These are phyloP conservation scores for Lepidocyrtinus sp. DNA, from an alignment of 2,888 invertebrate genomes.

Conservation along the genomic window DNA sequence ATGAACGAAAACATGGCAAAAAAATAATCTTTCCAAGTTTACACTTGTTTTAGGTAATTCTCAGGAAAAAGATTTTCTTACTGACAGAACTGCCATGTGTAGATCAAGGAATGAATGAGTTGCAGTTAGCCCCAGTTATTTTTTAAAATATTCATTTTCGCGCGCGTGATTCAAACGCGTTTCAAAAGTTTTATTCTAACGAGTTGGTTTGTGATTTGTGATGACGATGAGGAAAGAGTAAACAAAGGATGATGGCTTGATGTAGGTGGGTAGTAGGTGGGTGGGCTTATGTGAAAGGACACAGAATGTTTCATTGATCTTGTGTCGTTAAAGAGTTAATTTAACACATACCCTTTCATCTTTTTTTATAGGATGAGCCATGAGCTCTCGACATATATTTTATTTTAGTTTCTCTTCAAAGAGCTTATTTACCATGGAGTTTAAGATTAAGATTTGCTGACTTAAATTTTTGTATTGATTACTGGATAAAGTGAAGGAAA, in stretches of 20 bases:
- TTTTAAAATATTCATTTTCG: too few relatives aligned
- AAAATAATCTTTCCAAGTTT: too few relatives aligned
- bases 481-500: too few relatives aligned
- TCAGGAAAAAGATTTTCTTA: too few relatives aligned
- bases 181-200: too few relatives aligned
- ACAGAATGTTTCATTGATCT: not conserved
- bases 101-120: not conserved
- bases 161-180: too few relatives aligned
- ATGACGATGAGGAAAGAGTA: too few relatives aligned
- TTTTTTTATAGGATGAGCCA: not conserved
- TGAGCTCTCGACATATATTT: not conserved
- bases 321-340: not conserved
- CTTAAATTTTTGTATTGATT: too few relatives aligned
- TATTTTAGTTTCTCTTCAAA: not conserved
- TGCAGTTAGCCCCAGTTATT: too few relatives aligned
- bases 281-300: not conserved
- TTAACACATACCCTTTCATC: not conserved
- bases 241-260: not conserved
- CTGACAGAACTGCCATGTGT: not conserved
- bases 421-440: not conserved
- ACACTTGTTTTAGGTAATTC: too few relatives aligned
- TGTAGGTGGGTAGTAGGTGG: not conserved
- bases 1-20: slow-evolving; percentile 29
- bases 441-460: too few relatives aligned
- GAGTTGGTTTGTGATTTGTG: too few relatives aligned